Percentiles rank a stretch among this genome's conserved stretches.
Conservation (phyloP, 2,113 vertebrate genomes). For the Strix uralensis region DNA sequence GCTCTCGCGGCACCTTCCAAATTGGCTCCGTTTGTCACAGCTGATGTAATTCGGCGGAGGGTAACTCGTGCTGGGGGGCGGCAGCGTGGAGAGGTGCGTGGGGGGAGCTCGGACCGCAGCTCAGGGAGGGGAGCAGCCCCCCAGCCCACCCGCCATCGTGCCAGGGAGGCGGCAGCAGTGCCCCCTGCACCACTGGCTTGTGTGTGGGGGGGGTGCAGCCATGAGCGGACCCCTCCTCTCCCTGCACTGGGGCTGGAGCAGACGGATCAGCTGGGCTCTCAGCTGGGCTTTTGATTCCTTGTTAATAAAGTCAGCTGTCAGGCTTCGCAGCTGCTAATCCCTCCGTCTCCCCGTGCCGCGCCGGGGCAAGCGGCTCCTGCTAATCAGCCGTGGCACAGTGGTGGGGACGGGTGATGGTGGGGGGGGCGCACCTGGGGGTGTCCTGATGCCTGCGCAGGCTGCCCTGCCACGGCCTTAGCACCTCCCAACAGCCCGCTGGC, state of each 20-base stretch:
- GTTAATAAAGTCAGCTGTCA: constrained; percentile 50
- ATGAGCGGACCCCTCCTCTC: neutral
- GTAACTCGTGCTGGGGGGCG: constrained; percentile 45
- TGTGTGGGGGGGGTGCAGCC: neutral
- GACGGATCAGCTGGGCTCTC: constrained; percentile 46
- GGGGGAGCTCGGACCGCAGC: neutral
- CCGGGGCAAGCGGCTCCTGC: neutral
- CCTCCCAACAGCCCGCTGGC: neutral
- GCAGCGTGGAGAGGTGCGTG: neutral
- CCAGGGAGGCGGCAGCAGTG: neutral
- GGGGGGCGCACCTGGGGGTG: too few species aligned
- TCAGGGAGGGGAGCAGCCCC: neutral
- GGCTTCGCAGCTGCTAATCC: constrained; percentile 46
- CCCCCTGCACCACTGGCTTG: neutral
- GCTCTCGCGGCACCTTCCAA: constrained; percentile 19
- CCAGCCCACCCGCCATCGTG: neutral
- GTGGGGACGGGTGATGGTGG: accelerated
- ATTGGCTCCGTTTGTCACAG: constrained; percentile 28
- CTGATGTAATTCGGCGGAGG: constrained; percentile 28
- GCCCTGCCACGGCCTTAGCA: neutral
- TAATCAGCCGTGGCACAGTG: neutral
- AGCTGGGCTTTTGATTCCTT: constrained; percentile 52
- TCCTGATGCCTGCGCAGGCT: neutral
- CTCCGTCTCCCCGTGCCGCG: neutral
- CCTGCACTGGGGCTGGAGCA: neutral